A percentile compares a stretch with the other conserved stretches of the same genome.
phyloP scores from a whole-genome alignment of 2,797 vertebrate genomes.

The Characodon lateralis region DNA sequence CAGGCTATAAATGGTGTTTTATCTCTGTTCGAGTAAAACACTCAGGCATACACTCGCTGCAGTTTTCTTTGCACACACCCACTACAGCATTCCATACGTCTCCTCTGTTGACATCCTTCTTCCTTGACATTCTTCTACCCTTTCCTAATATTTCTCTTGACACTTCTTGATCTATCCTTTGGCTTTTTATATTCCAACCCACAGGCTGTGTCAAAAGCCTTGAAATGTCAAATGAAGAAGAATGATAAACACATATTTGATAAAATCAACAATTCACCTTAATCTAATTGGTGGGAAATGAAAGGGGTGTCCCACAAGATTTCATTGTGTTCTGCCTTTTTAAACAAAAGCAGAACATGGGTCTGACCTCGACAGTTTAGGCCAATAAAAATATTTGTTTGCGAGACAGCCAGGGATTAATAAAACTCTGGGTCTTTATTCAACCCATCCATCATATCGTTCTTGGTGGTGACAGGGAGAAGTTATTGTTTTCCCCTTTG shows the following conservation, averaged over 20 bases:
- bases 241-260: not conserved
- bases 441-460: constrained; percentile 61
- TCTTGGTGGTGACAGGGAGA: constrained; percentile 52
- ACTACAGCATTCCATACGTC: constrained; percentile 39
- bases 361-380: constrained; percentile 50
- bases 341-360: constrained; percentile 4
- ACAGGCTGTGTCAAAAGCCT: constrained; percentile 19
- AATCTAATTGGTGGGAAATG: not conserved
- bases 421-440: constrained; percentile 30
- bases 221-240: constrained; percentile 42
- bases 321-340: not conserved
- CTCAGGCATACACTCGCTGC: constrained; percentile 30
- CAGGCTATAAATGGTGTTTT: constrained; percentile 64
- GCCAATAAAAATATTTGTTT: constrained; percentile 55
- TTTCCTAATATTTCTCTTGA: constrained; percentile 52
- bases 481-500: constrained; percentile 52
- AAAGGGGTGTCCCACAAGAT: not conserved
- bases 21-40: constrained; percentile 16
- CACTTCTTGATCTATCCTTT: constrained; percentile 40
- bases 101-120: constrained; percentile 25
- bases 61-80: constrained; percentile 22
- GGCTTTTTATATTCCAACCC: constrained; percentile 40
- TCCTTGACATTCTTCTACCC: constrained; percentile 44
- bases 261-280: not conserved
- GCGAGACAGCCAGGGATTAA: constrained; percentile 41